Evolutionary conservation across 2,113 vertebrate species (phyloP), one percentile per base, ranked within the genome.

Genomic region (Ascaphus truei): DNA sequence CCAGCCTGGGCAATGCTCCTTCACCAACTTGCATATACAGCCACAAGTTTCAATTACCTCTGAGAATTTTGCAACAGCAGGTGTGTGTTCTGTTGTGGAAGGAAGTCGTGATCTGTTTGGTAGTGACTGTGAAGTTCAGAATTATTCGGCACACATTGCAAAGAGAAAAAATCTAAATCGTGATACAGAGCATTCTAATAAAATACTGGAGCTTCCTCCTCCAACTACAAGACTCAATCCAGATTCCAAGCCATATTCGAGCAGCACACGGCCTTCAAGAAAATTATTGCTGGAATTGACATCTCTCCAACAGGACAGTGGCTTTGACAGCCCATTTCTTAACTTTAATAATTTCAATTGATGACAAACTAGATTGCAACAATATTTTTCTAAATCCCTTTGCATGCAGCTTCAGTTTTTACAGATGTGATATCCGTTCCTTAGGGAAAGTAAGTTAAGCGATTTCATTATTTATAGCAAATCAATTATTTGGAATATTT

Each of bases 231-330:
- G 5, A 45, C 71, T 57, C 1, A 59, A 12, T 3, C 33, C 34
- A 18, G 6, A 1, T 3, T 4, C 30, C 7, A 16, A 2, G 0
- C 52, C 68, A 34, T 39, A 72, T 65, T 56, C 73, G 9, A 13
- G 3, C 30, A 80, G 48, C 68, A 73, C 1, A 15, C 82, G 73
- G 36, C 77, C 71, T 73, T 62, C 34, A 1, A 55, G 72, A 69
- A 78, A 72, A 68, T 7, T 30, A 12, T 3, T 34, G 2, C 36
- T 27, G 4, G 79, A 87, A 74, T 33, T 79, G 29, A 78, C 77
- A 11, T 37, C 58, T 62, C 68, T 67, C 34, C 90, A 88, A 25
- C 90, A 91, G 80, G 92, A 94, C 77, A 94, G 90, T 56, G 89
- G 83, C 60, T 94, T 94, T 68, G 88, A 90, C 74, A 93, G 90